Evolutionary conservation across 2,797 vertebrate genomes (phyloP).

Genomic region (Fistularia tabacaria): DNA sequence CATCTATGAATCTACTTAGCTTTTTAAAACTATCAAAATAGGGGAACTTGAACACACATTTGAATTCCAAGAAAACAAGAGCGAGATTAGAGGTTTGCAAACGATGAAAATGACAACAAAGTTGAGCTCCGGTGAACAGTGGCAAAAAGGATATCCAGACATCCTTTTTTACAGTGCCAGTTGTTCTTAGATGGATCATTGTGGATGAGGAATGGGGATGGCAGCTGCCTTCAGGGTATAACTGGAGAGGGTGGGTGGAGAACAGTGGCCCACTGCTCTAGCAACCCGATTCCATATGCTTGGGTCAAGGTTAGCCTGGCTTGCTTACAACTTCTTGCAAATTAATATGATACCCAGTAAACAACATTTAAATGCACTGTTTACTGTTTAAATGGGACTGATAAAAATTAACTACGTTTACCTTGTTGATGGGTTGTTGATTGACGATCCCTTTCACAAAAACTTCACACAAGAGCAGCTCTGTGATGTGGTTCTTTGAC

Average conservation of each 20-base stretch:
- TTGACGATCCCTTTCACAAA: neutral
- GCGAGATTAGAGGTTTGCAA: too few relatives aligned
- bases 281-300: constrained; percentile 6
- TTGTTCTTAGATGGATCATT: constrained; percentile 30
- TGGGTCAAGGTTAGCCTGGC: constrained; percentile 18
- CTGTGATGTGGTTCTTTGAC: neutral
- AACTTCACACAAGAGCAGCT: neutral
- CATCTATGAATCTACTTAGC: too few relatives aligned
- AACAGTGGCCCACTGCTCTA: constrained; percentile 15
- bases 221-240: constrained; percentile 36
- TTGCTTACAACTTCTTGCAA: constrained; percentile 12
- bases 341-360: constrained; percentile 1
- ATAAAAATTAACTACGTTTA: too few relatives aligned
- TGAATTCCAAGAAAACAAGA: too few relatives aligned
- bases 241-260: constrained; percentile 27
- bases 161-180: constrained; percentile 22
- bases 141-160: constrained; percentile 20
- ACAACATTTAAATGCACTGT: too few relatives aligned
- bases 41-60: neutral
- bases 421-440: too few relatives aligned
- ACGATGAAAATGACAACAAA: neutral
- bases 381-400: too few relatives aligned
- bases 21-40: neutral
- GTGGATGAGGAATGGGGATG: constrained; percentile 30
- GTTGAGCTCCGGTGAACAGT: neutral